Evolutionary conservation across 1,140 invertebrate species (phyloP), one percentile per base, ranked within the genome.

Genomic region (Brachionus calyciflorus): DNA sequence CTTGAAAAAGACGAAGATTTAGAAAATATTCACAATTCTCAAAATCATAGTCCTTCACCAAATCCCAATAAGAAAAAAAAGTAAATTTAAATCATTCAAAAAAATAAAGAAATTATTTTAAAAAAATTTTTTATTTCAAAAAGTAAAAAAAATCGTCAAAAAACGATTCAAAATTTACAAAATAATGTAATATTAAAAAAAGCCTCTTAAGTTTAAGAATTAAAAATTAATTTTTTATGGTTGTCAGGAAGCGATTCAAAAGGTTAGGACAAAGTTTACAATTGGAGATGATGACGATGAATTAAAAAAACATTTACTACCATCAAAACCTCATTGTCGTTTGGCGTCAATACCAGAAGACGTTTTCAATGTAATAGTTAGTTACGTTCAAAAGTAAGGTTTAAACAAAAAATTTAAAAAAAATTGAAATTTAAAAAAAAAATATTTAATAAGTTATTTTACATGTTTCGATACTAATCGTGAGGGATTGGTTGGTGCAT

Each of bases 21-120:
- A 24, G 60, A 65, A 17, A 46, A 41, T 10, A 3, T 24, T 65
- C 60, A 65, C 24, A 65, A 65, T 65, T 63, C 33, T 7, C 33
- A 65, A 65, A 65, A 65, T 44, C 17, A 21, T 46, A 60, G n/a
- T n/a, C n/a, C n/a, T n/a, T n/a, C n/a, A n/a, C n/a, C n/a, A n/a
- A n/a, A 60, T 60, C 55, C 55, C 33, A 60, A 60, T 37, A 44
- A 65, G 26, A 65, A 65, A n/a, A 65, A 41, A 65, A 65, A 65
- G 60, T 65, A 44, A 4, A 6, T 12, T 1, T 44, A 33, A 24
- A 12, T 17, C 2, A 21, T 37, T 24, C 17, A 6, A 40, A 40
- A 26, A 3, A 9, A 7, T 1, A 19, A 21, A 2, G 7, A n/a
- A 21, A 17, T 63, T 40, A 63, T 26, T 63, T 37, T 37, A 37